These are phyloP conservation scores for Megaleporinus macrocephalus DNA, from an alignment of 2,113 vertebrate species.

Conservation along the genomic window DNA sequence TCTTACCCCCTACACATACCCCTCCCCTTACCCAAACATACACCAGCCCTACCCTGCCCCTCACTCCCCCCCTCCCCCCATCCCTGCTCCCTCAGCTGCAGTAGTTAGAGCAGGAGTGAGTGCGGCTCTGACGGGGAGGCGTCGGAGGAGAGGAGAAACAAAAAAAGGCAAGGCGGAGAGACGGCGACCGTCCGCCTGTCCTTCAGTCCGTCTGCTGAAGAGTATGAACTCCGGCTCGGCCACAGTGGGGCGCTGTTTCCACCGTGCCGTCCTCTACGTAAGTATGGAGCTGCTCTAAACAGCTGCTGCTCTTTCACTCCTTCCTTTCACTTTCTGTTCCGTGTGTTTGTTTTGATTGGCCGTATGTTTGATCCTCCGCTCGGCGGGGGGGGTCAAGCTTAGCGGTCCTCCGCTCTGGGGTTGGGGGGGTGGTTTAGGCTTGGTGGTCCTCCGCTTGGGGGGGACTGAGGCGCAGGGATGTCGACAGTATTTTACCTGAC, in stretches of 20 bases:
- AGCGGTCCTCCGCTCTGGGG: too few species aligned
- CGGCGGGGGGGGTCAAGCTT: conserved; percentile 79
- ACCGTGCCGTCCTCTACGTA: conserved; percentile 91
- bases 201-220: conserved; percentile 68
- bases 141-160: too few species aligned
- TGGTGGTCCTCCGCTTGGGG: conserved; percentile 65
- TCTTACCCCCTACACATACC: conserved; percentile 59
- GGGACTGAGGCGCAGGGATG: conserved; percentile 78
- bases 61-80: conserved; percentile 65
- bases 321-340: conserved; percentile 78
- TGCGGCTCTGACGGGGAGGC: background rate
- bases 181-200: conserved; percentile 61
- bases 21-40: conserved; percentile 14
- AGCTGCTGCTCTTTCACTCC: conserved; percentile 70
- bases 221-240: conserved; percentile 85
- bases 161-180: background rate
- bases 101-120: conserved; percentile 63
- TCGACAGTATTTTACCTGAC: conserved; percentile 77
- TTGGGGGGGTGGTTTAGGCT: too few species aligned
- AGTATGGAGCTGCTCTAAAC: conserved; percentile 96
- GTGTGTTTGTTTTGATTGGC: conserved; percentile 78
- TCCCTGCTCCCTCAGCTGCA: conserved; percentile 61
- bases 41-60: conserved; percentile 74
- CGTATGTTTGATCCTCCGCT: conserved; percentile 69
- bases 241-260: conserved; percentile 77